phyloP scores from a whole-genome alignment of 1,140 invertebrate genomes.

The Brachionus asplanchnoidis region DNA sequence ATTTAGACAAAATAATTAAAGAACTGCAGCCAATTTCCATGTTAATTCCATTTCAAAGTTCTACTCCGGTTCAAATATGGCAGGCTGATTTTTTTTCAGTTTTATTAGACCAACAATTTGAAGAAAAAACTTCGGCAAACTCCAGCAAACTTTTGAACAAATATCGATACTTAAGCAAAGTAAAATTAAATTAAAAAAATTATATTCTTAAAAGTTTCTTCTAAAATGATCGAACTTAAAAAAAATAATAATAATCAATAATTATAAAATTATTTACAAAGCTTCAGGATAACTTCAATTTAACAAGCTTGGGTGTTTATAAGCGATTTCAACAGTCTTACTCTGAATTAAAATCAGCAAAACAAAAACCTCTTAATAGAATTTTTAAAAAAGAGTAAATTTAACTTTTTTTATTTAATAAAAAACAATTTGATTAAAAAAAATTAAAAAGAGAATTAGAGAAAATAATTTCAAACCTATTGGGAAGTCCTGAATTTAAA shows the following conservation, averaged over 20 bases:
- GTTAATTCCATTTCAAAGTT: background rate
- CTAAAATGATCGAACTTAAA: background rate
- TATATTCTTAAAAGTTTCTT: too few species aligned
- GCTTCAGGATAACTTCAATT: slow-evolving; percentile 21
- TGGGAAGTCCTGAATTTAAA: slow-evolving; percentile 13
- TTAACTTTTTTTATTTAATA: background rate
- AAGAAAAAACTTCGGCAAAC: background rate
- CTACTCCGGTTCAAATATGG: background rate
- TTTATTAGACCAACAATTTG: slow-evolving; percentile 16
- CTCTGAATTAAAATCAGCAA: background rate
- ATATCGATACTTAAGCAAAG: slow-evolving; percentile 2
- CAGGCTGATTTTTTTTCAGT: slow-evolving; percentile 20
- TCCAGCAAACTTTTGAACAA: background rate
- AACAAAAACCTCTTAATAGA: background rate
- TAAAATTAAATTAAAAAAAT: background rate
- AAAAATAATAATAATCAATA: background rate
- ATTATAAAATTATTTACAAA: background rate
- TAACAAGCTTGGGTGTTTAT: background rate
- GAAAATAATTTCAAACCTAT: background rate
- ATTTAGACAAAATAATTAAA: slow-evolving; percentile 23
- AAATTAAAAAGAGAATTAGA: slow-evolving; percentile 2
- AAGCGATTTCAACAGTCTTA: slow-evolving; percentile 32
- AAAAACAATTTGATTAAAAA: background rate
- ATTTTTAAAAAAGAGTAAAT: slow-evolving; percentile 29
- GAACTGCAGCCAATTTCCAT: slow-evolving; percentile 9